phyloP scores from a whole-genome alignment of 2,113 vertebrate genomes.

The Verasper variegatus region DNA sequence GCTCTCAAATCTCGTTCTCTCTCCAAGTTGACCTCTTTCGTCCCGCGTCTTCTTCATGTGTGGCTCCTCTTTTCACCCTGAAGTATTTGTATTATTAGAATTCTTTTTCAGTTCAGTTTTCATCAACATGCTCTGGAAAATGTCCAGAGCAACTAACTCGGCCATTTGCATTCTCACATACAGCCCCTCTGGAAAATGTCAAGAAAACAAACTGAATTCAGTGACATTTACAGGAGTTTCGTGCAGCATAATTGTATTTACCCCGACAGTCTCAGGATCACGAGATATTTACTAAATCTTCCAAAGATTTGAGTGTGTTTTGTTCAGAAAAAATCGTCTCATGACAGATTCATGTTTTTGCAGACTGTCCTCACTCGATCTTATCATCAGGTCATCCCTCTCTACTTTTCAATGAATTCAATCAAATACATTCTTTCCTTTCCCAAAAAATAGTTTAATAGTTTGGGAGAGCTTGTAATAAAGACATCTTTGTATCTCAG shows the following conservation, averaged over 20 bases:
- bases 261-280: background rate
- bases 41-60: no score
- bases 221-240: slow-evolving; percentile 9
- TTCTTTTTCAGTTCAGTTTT: no score
- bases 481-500: background rate
- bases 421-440: slow-evolving; percentile 1
- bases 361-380: background rate
- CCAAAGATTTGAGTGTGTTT: slow-evolving; percentile 10
- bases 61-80: no score
- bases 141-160: no score
- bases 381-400: background rate
- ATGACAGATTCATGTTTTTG: slow-evolving; percentile 1
- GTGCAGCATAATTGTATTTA: slow-evolving; percentile 11
- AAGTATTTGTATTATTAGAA: no score
- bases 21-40: no score
- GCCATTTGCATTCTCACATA: no score
- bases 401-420: slow-evolving; percentile 2
- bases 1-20: no score
- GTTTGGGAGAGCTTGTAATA: background rate
- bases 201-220: no score
- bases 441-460: background rate
- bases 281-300: background rate
- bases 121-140: no score
- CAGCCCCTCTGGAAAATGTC: no score
- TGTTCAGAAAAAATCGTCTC: background rate